Evolutionary conservation across 2,113 vertebrate genomes (phyloP), one percentile per base, ranked within the genome.

Genomic region (Porphyrio hochstetteri): DNA sequence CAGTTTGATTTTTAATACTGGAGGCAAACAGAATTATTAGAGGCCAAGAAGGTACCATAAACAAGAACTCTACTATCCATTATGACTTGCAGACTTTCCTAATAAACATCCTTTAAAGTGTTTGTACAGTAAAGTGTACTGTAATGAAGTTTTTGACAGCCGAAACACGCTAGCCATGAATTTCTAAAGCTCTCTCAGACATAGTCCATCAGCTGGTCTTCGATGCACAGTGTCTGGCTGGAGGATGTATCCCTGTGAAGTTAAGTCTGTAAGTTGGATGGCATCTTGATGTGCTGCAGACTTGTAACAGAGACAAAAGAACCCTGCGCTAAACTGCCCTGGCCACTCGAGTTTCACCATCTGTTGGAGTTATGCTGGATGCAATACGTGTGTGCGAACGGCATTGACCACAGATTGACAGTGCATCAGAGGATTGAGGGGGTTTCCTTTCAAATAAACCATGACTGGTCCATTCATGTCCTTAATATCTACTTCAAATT

Each of bases 401-500:
- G 60, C 95, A 78, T 35, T 92, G 95, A 95, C 84, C 90, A 42
- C 88, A 60, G 80, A 81, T 68, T 92, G 95, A 96, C 95, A 95
- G 96, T 95, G 96, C 97, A 90, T 96, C 97, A 93, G 85, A 97
- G 96, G 91, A 97, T 67, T 85, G 97, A 97, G 96, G 95, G 94
- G 95, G 97, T 97, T 96, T 46, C 44, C 44, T 46, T 20, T 96
- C 96, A 94, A 95, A 97, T 94, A 96, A 97, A 92, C 88, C 95
- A 42, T 84, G 90, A 96, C 97, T 97, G 97, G 95, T 98, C 97
- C 98, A 96, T 98, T 98, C 96, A 90, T 95, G 95, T 97, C 97
- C 93, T 97, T 97, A 96, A 96, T 97, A 98, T 97, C 98, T 98
- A 97, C 98, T 98, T 98, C 98, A 98, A 98, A 98, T 98, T 98